Conservation (phyloP, 2,888 invertebrate species). For the Baronia brevicornis region DNA sequence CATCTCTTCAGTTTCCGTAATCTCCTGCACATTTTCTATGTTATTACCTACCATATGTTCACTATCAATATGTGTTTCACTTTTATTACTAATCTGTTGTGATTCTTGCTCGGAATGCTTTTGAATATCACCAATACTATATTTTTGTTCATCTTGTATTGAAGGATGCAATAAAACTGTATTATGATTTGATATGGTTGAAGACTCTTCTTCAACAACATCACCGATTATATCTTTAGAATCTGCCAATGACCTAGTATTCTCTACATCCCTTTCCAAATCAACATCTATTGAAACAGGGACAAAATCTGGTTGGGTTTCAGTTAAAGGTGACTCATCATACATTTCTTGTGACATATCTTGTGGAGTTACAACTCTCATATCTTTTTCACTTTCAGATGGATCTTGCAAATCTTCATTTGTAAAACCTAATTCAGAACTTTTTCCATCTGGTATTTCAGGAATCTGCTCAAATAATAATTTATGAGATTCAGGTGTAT, state of each 20-base stretch:
- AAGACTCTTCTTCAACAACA: too few species aligned
- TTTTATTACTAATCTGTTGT: too few species aligned
- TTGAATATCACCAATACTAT: too few species aligned
- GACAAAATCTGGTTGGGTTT: slow-evolving; percentile 21
- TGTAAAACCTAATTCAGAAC: slow-evolving; percentile 60
- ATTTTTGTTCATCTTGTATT: too few species aligned
- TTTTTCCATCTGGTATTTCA: slow-evolving; percentile 69
- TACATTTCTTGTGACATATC: slow-evolving; percentile 49
- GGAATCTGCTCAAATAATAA: slow-evolving; percentile 68
- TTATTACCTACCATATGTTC: too few species aligned
- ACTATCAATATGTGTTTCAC: too few species aligned
- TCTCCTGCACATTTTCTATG: too few species aligned
- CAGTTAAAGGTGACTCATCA: slow-evolving; percentile 40
- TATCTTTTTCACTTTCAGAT: slow-evolving; percentile 53
- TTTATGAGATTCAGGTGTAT: slow-evolving; percentile 70
- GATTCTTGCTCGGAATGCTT: too few species aligned
- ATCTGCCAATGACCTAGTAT: slow-evolving; percentile 1
- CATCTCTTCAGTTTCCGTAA: too few species aligned
- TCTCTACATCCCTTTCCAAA: slow-evolving; percentile 8
- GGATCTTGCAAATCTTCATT: slow-evolving; percentile 54
- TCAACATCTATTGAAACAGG: slow-evolving; percentile 11
- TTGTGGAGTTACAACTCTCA: slow-evolving; percentile 42
- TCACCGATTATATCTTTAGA: too few species aligned
- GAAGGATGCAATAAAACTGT: too few species aligned
- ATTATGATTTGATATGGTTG: too few species aligned